These are phyloP conservation scores for Caenorhabditis japonica DNA, from an alignment of 2,888 invertebrate genomes.

Conservation along the genomic window DNA sequence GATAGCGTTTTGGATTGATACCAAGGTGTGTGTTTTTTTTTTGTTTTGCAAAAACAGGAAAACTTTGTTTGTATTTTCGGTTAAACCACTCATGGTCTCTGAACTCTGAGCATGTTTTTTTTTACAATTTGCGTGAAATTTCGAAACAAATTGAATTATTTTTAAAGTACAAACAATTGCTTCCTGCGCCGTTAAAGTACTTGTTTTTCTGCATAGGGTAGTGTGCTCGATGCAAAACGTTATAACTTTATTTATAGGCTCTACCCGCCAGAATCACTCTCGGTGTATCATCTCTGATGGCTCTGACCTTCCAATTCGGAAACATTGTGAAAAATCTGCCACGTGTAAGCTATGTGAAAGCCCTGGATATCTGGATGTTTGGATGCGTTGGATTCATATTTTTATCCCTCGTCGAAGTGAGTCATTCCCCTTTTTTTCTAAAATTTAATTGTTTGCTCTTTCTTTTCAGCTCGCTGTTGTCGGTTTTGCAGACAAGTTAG, in stretches of 20 bases:
- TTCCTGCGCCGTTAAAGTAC: slow-evolving; percentile 77
- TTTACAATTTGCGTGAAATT: no score
- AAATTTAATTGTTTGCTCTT: background rate
- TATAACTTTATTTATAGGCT: slow-evolving; percentile 77
- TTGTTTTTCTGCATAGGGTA: slow-evolving; percentile 77
- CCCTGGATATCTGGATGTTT: slow-evolving; percentile 77
- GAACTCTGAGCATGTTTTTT: no score
- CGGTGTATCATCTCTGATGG: slow-evolving; percentile 74
- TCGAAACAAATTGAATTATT: no score
- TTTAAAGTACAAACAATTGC: no score
- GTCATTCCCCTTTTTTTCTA: background rate
- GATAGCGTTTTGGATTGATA: slow-evolving; percentile 78
- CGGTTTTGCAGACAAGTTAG: slow-evolving; percentile 76
- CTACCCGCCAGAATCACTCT: slow-evolving; percentile 77
- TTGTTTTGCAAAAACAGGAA: no score
- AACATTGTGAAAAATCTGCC: slow-evolving; percentile 77
- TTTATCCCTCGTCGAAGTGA: slow-evolving; percentile 74
- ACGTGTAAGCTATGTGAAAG: slow-evolving; percentile 75
- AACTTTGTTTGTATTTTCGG: no score
- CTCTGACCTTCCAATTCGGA: slow-evolving; percentile 76
- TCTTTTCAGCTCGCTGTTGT: slow-evolving; percentile 74
- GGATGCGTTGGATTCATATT: slow-evolving; percentile 77
- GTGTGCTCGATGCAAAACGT: slow-evolving; percentile 77
- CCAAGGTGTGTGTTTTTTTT: slow-evolving; percentile 61
- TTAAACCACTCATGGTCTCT: no score